phyloP scores from a whole-genome alignment of 1,140 invertebrate genomes.

The Parapsyche elsis region DNA sequence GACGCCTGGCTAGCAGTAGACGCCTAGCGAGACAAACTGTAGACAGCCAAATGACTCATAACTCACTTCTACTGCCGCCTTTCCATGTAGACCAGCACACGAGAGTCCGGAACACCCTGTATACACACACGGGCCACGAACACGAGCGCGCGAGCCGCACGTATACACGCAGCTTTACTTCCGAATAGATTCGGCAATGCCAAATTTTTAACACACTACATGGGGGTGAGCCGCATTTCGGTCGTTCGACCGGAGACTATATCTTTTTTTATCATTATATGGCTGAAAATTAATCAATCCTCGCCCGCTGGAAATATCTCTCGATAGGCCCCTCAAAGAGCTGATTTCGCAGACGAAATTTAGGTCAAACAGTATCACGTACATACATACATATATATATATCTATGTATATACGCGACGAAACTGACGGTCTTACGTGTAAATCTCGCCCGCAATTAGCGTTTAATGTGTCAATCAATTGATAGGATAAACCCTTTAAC shows the following conservation, averaged over 20 bases:
- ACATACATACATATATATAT: neutral
- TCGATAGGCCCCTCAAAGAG: neutral
- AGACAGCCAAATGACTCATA: slow-evolving; percentile 45
- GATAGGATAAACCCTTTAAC: too few relatives aligned
- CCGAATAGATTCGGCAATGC: slow-evolving; percentile 34
- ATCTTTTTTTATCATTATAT: slow-evolving; percentile 30
- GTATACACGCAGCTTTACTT: neutral
- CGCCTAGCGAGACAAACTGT: slow-evolving; percentile 38
- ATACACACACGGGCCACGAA: neutral
- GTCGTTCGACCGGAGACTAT: slow-evolving; percentile 10
- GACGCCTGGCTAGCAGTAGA: slow-evolving; percentile 20
- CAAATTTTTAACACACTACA: slow-evolving; percentile 38
- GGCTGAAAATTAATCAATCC: slow-evolving; percentile 40
- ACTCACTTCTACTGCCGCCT: slow-evolving; percentile 40
- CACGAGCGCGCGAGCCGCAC: neutral
- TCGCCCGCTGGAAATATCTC: slow-evolving; percentile 1
- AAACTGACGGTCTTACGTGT: too few relatives aligned
- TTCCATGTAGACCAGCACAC: slow-evolving; percentile 24
- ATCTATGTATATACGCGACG: neutral
- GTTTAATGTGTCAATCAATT: too few relatives aligned
- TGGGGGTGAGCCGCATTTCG: slow-evolving; percentile 6
- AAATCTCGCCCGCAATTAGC: too few relatives aligned
- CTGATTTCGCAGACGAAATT: neutral
- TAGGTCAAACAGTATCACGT: neutral
- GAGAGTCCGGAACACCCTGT: neutral